Conservation (phyloP, 2,797 vertebrate genomes). For the Myripristis jacobus region DNA sequence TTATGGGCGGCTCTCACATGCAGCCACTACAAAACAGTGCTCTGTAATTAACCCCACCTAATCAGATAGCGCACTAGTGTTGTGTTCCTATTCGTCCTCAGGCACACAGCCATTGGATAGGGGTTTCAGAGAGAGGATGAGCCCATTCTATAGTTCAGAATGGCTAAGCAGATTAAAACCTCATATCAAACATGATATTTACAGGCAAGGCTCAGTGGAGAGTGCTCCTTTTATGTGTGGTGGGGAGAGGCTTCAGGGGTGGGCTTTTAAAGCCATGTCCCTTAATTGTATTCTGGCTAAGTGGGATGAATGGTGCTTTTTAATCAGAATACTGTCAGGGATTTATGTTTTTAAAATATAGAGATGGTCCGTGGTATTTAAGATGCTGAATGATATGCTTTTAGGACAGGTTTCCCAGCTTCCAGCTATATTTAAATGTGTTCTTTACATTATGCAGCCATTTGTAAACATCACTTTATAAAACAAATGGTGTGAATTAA, state of each 20-base stretch:
- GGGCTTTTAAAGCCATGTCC: conserved; percentile 83
- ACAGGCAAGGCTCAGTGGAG: conserved; percentile 83
- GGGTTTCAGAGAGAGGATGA: conserved; percentile 83
- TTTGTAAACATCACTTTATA: conserved; percentile 54
- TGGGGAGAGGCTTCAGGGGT: conserved; percentile 77
- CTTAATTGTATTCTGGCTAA: conserved; percentile 85
- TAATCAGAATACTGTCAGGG: conserved; percentile 81
- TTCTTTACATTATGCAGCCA: conserved; percentile 53
- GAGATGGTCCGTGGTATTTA: conserved; percentile 74
- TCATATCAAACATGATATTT: conserved; percentile 88
- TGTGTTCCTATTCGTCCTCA: conserved; percentile 84
- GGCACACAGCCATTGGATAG: conserved; percentile 83
- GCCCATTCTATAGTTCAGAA: conserved; percentile 87
- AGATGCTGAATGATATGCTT: conserved; percentile 75
- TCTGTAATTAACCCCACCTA: conserved; percentile 88
- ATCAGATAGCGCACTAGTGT: conserved; percentile 85
- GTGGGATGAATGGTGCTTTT: conserved; percentile 85
- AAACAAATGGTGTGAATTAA: conserved; percentile 28
- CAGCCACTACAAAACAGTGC: conserved; percentile 87
- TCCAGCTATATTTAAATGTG: conserved; percentile 65
- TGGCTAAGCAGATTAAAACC: conserved; percentile 88
- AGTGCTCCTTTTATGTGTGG: conserved; percentile 83
- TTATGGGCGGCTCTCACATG: conserved; percentile 85
- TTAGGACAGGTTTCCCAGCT: conserved; percentile 60
- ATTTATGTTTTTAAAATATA: conserved; percentile 76